Evolutionary conservation across 64 coral and sea anemone genomes (phyloP), one percentile per base, ranked within the genome.

Genomic region (Dendrophyllia cribrosa): DNA sequence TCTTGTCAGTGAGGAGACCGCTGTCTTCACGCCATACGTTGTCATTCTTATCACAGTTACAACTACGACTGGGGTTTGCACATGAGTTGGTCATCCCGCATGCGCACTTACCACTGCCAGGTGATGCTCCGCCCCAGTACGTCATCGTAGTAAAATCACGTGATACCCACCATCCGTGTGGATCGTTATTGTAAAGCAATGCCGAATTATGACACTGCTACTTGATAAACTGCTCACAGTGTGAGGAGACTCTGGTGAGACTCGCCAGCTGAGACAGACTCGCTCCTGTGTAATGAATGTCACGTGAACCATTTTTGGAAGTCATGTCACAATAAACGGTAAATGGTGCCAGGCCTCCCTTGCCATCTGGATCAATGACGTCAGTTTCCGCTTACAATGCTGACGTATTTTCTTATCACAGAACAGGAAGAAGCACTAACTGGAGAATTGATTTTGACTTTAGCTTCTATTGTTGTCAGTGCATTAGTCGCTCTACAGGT

Each of bases 41-140:
- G 66, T 76, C 34, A 34, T 67, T 64, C 13, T 43, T 58, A 72
- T 72, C 70, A 72, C 70, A 72, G 77, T 56, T 79, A 56, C 77
- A 79, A 6, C 47, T n/a, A 61, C 20, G 9, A 0, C 77, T 61
- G 51, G 77, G 0, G 77, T 55, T 5, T 58, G 77, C 71, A 9
- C 87, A 90, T 64, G 76, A 51, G 60, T 67, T 69, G 43, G 44
- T 79, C 61, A 72, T 90, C 12, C 60, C 88, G 76, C 75, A 90
- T 46, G 88, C 88, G 63, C 88, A 90, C 45, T 50, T 53, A 17
- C 17, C 16, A 82, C 76, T 72, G 10, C 56, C 53, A 67, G 19
- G 69, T 56, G 52, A 50, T 68, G 76, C 88, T 66, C 88, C 88
- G 22, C 88, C 87, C 87, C 87, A 89, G 51, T 89, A 89, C 59